phyloP scores from a whole-genome alignment of 2,797 vertebrate genomes.

The Gymnoscopelus braueri region DNA sequence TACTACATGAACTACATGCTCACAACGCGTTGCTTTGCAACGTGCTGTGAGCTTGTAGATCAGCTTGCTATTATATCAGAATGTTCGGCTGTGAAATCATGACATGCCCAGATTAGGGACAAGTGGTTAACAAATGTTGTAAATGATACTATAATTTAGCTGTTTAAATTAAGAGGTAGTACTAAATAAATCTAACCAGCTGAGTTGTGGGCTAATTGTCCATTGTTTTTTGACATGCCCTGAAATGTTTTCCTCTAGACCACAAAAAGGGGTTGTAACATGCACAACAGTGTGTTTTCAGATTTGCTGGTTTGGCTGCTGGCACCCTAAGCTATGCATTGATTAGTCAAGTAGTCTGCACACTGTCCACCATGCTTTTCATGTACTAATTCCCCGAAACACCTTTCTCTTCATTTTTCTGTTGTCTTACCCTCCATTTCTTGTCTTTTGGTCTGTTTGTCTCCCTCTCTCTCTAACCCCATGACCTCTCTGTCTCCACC shows the following conservation, averaged over 20 bases:
- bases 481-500: conserved; percentile 22
- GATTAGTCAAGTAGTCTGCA: conserved; percentile 57
- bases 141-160: too few species aligned
- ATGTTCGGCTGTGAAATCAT: too few species aligned
- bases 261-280: conserved; percentile 4
- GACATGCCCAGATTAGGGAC: too few species aligned
- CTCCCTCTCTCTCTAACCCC: background rate
- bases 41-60: too few species aligned
- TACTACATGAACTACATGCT: too few species aligned
- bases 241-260: too few species aligned
- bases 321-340: conserved; percentile 60
- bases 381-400: conserved; percentile 28
- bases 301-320: conserved; percentile 55
- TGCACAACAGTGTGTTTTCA: conserved; percentile 44
- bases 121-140: too few species aligned
- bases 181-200: conserved; percentile 49
- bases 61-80: too few species aligned
- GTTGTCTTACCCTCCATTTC: background rate
- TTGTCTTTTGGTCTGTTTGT: conserved; percentile 12
- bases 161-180: too few species aligned
- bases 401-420: background rate
- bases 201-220: conserved; percentile 47
- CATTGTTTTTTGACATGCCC: conserved; percentile 33
- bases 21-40: too few species aligned
- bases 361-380: conserved; percentile 41